Conservation (phyloP, 2,797 vertebrate genomes). For the Acridotheres tristis region DNA sequence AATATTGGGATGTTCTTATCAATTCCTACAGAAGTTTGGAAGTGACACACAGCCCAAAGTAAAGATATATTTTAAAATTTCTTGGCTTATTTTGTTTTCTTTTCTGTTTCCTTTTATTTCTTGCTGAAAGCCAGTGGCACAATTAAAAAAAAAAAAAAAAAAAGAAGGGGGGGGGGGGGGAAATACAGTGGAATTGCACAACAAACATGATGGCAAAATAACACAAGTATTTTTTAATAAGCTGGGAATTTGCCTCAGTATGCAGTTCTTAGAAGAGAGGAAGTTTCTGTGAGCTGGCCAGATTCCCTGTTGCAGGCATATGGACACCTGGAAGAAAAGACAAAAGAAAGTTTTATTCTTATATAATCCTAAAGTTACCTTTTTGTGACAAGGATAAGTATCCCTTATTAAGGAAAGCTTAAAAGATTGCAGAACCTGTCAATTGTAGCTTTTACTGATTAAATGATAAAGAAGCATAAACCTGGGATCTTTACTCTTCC, state of each 20-base stretch:
- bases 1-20: neutral
- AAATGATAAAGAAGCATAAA: neutral
- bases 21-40: neutral
- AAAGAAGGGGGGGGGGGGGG: no score
- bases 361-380: neutral
- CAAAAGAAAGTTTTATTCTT: constrained; percentile 40
- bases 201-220: constrained; percentile 62
- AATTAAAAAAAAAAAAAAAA: neutral
- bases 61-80: neutral
- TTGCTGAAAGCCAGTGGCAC: neutral
- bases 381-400: neutral
- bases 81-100: neutral
- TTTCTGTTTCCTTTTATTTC: neutral
- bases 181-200: neutral
- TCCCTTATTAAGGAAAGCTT: neutral
- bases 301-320: neutral
- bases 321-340: constrained; percentile 57
- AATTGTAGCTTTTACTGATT: neutral
- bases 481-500: neutral
- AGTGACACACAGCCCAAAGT: neutral
- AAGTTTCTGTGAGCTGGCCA: constrained; percentile 28
- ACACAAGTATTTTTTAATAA: constrained; percentile 70
- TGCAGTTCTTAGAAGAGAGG: constrained; percentile 35
- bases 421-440: neutral
- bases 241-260: constrained; percentile 58